Conservation (phyloP, 1,140 invertebrate species). For the Neelides sp. region DNA sequence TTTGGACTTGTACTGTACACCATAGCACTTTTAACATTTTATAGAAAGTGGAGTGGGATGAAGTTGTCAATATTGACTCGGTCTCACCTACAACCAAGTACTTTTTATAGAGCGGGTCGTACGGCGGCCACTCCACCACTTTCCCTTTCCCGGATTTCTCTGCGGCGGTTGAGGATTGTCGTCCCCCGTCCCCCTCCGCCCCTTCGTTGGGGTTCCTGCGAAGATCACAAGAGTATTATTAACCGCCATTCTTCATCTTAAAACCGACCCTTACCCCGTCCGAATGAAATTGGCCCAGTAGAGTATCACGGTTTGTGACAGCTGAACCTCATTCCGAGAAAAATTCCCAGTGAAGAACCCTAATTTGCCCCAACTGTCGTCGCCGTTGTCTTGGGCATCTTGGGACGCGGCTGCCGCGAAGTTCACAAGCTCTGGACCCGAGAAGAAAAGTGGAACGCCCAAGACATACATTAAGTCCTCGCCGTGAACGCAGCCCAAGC, state of each 20-base stretch:
- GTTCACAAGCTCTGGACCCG: neutral
- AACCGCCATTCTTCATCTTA: neutral
- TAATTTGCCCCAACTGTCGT: slow-evolving; percentile 66
- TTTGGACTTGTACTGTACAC: no score
- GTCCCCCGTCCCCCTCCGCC: slow-evolving; percentile 36
- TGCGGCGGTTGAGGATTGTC: slow-evolving; percentile 15
- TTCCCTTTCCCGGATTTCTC: slow-evolving; percentile 29
- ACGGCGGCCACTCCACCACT: slow-evolving; percentile 71
- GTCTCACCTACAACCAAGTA: slow-evolving; percentile 74
- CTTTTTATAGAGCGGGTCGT: slow-evolving; percentile 80
- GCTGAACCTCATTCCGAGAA: slow-evolving; percentile 69
- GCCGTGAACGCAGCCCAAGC: slow-evolving; percentile 42
- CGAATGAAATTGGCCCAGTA: slow-evolving; percentile 95
- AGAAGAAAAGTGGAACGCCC: slow-evolving; percentile 42
- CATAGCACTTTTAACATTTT: no score
- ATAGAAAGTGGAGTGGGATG: no score
- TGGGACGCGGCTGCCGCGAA: neutral
- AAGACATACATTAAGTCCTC: slow-evolving; percentile 49
- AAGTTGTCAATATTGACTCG: no score
- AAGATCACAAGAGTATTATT: slow-evolving; percentile 30
- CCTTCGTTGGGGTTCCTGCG: slow-evolving; percentile 74
- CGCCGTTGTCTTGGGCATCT: no score
- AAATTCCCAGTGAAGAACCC: slow-evolving; percentile 71
- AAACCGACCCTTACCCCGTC: slow-evolving; percentile 79
- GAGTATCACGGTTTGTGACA: slow-evolving; percentile 84